Evolutionary conservation across 1,140 invertebrate genomes (phyloP).

Genomic region (Drosophila ogumai): DNA sequence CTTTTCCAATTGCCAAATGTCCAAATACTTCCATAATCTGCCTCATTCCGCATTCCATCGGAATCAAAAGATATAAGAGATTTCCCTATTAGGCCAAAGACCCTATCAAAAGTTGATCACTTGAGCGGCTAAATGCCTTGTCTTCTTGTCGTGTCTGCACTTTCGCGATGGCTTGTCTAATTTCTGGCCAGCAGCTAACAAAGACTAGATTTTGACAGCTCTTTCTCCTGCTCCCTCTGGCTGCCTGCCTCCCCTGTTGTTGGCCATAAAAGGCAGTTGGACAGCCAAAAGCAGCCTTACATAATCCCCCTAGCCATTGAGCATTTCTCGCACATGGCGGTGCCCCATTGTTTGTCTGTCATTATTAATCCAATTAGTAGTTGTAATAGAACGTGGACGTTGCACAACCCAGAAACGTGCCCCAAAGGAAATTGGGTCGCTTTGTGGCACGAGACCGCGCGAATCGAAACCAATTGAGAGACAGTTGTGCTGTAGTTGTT

Average conservation of each 20-base stretch:
- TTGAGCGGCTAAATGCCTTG: conserved; percentile 44
- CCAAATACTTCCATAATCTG: background rate
- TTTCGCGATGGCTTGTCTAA: conserved; percentile 27
- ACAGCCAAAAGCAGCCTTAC: conserved; percentile 40
- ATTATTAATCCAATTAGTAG: conserved; percentile 77
- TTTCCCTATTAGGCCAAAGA: conserved; percentile 32
- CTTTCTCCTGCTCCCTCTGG: conserved; percentile 18
- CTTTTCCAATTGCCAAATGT: background rate
- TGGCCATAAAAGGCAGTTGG: conserved; percentile 39
- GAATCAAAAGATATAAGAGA: background rate
- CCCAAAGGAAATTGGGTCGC: conserved; percentile 51
- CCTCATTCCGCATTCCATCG: conserved; percentile 12
- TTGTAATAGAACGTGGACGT: conserved; percentile 60
- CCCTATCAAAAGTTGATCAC: conserved; percentile 44
- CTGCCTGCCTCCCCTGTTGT: background rate
- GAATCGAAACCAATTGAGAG: conserved; percentile 44
- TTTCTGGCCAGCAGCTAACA: conserved; percentile 46
- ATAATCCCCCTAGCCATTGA: conserved; percentile 62
- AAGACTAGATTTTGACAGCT: conserved; percentile 50
- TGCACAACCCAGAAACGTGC: conserved; percentile 59
- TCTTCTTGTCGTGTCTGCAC: conserved; percentile 28
- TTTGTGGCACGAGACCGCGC: conserved; percentile 48
- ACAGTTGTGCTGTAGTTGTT: background rate
- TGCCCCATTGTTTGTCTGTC: conserved; percentile 71
- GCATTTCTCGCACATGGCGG: conserved; percentile 55